Base-by-base conservation (phyloP, 2,888 invertebrate genomes). In the Sussaba pulchella region DNA sequence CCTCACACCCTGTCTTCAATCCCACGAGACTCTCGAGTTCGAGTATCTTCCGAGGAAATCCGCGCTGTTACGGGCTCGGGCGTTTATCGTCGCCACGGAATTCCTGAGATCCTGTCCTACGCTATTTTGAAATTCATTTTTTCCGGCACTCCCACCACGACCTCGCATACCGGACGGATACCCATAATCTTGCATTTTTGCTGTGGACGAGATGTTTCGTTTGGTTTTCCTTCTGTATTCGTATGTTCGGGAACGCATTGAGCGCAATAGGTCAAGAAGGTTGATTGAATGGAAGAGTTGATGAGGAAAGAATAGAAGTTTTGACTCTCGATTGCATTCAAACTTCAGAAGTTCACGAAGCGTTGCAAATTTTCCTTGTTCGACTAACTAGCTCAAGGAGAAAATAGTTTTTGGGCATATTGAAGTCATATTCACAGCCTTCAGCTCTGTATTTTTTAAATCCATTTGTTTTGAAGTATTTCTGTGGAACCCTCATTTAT, bases 11-110 rank as follows among this genome's bases (percentile, higher is more conserved):
- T 31, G 54, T 57, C 24, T 21, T 21, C 17, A 41, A 43, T 45
- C 17, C 64, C 57, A 12, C 14, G 21, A 47, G 63, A 64, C 31
- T 57, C 64, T 70, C 17, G 26, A 41, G 52, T 70, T 64, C 75
- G 52, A 73, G 43, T 69, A 63, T 69, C 76, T 81, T 39, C 57
- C 50, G 39, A 43, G 72, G 39, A 69, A 73, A 76, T 76, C 69
- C 66, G 67, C 69, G 47, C 57, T 43, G 41, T 17, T 17, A 41
- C 21, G 52, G 45, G 41, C 63, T 9, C 50, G 41, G 43, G 59
- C 63, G 36, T 76, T 69, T 59, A 63, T 75, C 75, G 54, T 17
- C 21, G 57, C 47, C 57, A 6, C 67, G 39, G 43, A 72, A 72
- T 69, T 64, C 36, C 64, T 43, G 19, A 47, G 47, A 4, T 74